These are phyloP conservation scores for Nemotelus pantherinus DNA, from an alignment of 2,888 invertebrate genomes.

Conservation along the genomic window DNA sequence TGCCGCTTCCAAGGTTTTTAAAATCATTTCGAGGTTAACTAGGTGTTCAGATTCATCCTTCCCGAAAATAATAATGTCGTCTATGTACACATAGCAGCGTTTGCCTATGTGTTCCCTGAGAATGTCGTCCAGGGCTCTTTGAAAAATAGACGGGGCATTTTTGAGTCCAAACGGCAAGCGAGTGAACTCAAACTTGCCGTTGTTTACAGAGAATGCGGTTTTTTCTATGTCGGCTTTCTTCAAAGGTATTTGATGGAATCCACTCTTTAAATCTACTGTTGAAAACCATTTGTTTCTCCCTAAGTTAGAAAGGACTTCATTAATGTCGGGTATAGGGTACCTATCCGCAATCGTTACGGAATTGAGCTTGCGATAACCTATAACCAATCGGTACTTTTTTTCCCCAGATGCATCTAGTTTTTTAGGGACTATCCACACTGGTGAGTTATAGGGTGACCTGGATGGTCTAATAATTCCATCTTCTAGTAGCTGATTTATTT, in stretches of 20 bases:
- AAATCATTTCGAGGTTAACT: neutral
- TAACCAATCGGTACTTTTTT: constrained; percentile 31
- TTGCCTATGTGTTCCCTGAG: constrained; percentile 19
- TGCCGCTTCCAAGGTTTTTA: neutral
- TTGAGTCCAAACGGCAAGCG: constrained; percentile 1
- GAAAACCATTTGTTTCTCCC: constrained; percentile 14
- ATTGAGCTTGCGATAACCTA: constrained; percentile 34
- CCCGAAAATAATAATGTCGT: neutral
- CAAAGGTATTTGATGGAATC: constrained; percentile 27
- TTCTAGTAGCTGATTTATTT: neutral
- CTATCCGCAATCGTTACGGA: constrained; percentile 30
- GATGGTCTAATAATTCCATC: constrained; percentile 28
- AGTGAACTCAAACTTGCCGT: constrained; percentile 25
- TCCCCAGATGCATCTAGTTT: constrained; percentile 30
- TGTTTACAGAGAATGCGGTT: constrained; percentile 32
- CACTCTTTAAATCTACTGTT: constrained; percentile 9
- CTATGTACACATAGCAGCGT: constrained; percentile 24
- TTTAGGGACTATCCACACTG: constrained; percentile 27
- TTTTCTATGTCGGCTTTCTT: constrained; percentile 25
- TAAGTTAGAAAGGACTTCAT: constrained; percentile 24
- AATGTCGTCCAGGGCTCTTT: neutral
- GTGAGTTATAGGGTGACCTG: constrained; percentile 19
- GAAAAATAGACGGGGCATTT: neutral
- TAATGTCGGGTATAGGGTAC: constrained; percentile 30
- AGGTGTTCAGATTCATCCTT: neutral